Evolutionary conservation across 2,797 vertebrate genomes (phyloP).

Genomic region (Anisognathus igniventris): DNA sequence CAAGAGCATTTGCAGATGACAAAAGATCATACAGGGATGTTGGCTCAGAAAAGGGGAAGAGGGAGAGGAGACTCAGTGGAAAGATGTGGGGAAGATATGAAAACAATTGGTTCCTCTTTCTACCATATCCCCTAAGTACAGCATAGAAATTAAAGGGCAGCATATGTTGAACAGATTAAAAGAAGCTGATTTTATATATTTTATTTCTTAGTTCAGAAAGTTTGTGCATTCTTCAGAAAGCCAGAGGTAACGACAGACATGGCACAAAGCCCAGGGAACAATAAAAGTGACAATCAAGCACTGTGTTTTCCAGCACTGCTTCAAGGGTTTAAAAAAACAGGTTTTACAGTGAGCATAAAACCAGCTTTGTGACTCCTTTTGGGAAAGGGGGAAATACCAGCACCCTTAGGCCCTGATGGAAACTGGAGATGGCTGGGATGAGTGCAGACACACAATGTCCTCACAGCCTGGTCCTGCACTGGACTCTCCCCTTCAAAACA

Average conservation of each 20-base stretch:
- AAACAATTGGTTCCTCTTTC: slow-evolving; percentile 19
- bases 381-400: background rate
- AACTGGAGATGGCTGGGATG: background rate
- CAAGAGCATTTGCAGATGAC: background rate
- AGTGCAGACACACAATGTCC: fast-evolving
- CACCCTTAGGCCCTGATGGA: background rate
- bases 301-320: background rate
- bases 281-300: background rate
- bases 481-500: background rate
- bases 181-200: background rate
- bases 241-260: background rate
- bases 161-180: background rate
- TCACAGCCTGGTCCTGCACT: background rate
- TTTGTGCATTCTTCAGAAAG: background rate
- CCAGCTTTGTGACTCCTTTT: background rate
- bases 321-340: background rate
- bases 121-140: background rate
- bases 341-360: background rate
- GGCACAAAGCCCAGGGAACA: fast-evolving
- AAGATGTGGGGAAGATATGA: background rate
- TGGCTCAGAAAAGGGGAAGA: slow-evolving; percentile 22
- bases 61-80: slow-evolving; percentile 20
- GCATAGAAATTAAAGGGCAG: background rate
- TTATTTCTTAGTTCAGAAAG: background rate
- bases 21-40: background rate